These are phyloP conservation scores for Bungarus multicinctus DNA, from an alignment of 2,113 vertebrate genomes.

Conservation along the genomic window DNA sequence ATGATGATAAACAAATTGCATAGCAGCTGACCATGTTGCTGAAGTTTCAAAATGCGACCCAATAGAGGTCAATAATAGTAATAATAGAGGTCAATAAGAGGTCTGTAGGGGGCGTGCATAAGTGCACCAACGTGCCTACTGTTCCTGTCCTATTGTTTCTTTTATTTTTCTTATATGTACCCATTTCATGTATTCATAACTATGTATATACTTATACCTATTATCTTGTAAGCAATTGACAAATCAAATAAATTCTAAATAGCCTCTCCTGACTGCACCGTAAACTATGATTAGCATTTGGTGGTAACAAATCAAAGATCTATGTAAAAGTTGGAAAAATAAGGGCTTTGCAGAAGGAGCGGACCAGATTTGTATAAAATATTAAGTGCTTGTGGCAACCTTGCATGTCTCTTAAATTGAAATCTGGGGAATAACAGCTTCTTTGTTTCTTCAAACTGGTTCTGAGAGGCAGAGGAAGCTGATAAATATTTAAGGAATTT, in stretches of 20 bases:
- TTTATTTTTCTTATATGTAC: too few species aligned
- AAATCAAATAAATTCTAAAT: too few species aligned
- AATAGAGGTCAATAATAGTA: too few species aligned
- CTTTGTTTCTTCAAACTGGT: background rate
- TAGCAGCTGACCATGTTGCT: background rate
- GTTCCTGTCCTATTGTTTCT: too few species aligned
- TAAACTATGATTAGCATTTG: background rate
- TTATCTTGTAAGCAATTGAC: too few species aligned
- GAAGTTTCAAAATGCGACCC: background rate
- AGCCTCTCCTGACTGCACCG: background rate
- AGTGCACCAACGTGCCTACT: too few species aligned
- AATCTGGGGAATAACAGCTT: background rate
- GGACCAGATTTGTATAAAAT: background rate
- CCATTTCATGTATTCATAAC: too few species aligned
- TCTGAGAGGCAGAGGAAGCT: background rate
- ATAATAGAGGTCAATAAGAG: too few species aligned
- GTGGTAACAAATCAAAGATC: background rate
- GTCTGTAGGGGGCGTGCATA: too few species aligned
- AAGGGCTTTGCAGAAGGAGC: background rate
- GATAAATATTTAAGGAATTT: background rate
- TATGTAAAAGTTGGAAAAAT: background rate
- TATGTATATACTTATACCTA: too few species aligned
- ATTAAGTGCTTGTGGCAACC: too few species aligned
- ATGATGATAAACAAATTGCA: background rate
- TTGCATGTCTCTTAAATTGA: background rate